These are phyloP conservation scores for Mormyrus iriodes DNA, from an alignment of 2,113 vertebrate genomes.

Conservation along the genomic window DNA sequence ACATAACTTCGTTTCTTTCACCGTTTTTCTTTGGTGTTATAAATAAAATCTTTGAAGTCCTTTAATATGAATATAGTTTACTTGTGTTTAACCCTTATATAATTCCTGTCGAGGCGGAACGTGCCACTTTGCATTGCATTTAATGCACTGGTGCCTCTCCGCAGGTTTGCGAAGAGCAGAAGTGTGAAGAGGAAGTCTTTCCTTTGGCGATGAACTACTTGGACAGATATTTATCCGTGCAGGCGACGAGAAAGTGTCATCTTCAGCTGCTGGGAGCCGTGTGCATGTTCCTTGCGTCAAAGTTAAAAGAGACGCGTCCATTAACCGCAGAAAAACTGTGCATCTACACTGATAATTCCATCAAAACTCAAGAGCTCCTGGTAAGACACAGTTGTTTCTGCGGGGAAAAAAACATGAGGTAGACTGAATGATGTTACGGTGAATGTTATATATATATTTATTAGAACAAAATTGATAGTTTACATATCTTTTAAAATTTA, in stretches of 20 bases:
- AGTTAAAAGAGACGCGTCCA: conserved; percentile 84
- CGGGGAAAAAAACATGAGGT: background rate
- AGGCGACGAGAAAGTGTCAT: conserved; percentile 75
- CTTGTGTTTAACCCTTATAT: background rate
- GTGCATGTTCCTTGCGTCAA: conserved; percentile 92
- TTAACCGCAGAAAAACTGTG: conserved; percentile 86
- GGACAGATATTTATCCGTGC: conserved; percentile 86
- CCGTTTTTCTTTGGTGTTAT: background rate
- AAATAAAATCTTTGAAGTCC: background rate
- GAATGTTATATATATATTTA: background rate
- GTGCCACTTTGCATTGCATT: background rate
- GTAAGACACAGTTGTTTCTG: conserved; percentile 59
- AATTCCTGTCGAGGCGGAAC: background rate
- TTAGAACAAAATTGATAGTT: background rate
- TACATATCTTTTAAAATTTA: background rate
- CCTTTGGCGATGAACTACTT: conserved; percentile 94
- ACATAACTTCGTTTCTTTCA: background rate
- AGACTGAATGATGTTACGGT: background rate
- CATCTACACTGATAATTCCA: conserved; percentile 90
- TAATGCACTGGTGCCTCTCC: conserved; percentile 2
- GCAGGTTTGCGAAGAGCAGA: conserved; percentile 90
- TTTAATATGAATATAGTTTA: background rate
- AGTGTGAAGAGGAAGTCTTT: conserved; percentile 86
- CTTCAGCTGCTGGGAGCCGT: conserved; percentile 88
- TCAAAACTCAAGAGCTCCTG: conserved; percentile 84